These are phyloP conservation scores for Bombus confusus DNA, from an alignment of 1,140 invertebrate genomes.

Conservation along the genomic window DNA sequence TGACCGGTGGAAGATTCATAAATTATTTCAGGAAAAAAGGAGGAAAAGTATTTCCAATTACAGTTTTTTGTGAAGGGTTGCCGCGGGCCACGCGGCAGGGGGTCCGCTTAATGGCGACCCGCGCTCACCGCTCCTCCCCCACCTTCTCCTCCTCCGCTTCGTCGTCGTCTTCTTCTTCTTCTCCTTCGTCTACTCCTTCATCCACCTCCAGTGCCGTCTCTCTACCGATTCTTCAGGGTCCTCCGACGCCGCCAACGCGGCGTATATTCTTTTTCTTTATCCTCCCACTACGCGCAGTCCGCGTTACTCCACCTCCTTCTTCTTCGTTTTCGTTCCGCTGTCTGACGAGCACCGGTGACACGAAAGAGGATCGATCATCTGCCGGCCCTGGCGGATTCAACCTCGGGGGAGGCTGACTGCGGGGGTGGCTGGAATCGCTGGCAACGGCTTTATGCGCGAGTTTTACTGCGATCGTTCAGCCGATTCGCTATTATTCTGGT, in stretches of 20 bases:
- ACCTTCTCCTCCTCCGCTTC: slow-evolving; percentile 60
- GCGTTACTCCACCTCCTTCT: slow-evolving; percentile 32
- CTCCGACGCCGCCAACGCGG: slow-evolving; percentile 68
- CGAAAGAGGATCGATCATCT: slow-evolving; percentile 66
- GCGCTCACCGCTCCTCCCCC: slow-evolving; percentile 76
- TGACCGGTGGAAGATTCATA: slow-evolving; percentile 76
- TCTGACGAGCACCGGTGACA: slow-evolving; percentile 65
- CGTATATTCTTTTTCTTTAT: slow-evolving; percentile 58
- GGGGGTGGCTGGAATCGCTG: slow-evolving; percentile 5
- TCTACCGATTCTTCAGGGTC: slow-evolving; percentile 66
- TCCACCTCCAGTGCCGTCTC: slow-evolving; percentile 22
- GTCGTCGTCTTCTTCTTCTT: slow-evolving; percentile 48
- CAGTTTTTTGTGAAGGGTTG: slow-evolving; percentile 80
- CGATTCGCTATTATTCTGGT: not conserved
- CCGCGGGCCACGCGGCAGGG: slow-evolving; percentile 82
- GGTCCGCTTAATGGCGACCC: slow-evolving; percentile 82
- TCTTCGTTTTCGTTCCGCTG: slow-evolving; percentile 33
- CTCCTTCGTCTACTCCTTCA: slow-evolving; percentile 50
- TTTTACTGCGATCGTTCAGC: not conserved
- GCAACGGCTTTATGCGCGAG: not conserved
- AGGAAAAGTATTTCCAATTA: slow-evolving; percentile 80
- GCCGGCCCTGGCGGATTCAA: slow-evolving; percentile 21
- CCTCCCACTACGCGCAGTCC: slow-evolving; percentile 47
- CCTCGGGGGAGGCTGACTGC: not conserved
- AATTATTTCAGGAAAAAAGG: slow-evolving; percentile 79